phyloP scores from a whole-genome alignment of 2,113 vertebrate genomes.

The Pavo muticus region DNA sequence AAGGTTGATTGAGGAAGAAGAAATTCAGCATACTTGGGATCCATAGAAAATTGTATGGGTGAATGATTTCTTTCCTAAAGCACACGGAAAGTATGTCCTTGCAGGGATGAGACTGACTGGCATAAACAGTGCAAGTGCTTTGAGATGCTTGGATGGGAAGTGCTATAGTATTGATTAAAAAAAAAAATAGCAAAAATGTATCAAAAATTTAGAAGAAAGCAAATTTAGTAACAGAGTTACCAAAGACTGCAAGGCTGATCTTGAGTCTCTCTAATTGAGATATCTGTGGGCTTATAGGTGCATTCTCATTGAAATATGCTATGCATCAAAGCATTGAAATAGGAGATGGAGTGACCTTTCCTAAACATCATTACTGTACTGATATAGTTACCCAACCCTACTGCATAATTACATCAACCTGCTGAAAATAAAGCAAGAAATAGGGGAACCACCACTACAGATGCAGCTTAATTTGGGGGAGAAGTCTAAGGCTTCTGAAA shows the following conservation, averaged over 20 bases:
- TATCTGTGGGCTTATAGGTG: neutral
- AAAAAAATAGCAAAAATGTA: neutral
- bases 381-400: neutral
- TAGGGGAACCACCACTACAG: neutral
- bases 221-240: neutral
- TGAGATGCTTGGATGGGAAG: neutral
- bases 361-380: neutral
- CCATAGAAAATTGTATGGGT: neutral
- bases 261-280: neutral
- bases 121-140: neutral
- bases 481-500: neutral
- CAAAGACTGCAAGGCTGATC: neutral
- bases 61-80: neutral
- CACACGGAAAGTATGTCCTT: accelerated
- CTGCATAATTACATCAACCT: neutral
- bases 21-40: neutral
- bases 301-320: neutral
- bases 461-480: neutral
- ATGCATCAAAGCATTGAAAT: neutral
- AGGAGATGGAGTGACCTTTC: neutral
- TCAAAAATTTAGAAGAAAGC: neutral
- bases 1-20: neutral
- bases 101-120: neutral
- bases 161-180: neutral
- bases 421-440: neutral